A percentile compares a stretch with the other conserved stretches of the same genome.
These are phyloP conservation scores for Vanessa atalanta DNA, from an alignment of 1,140 invertebrate genomes.

Conservation along the genomic window DNA sequence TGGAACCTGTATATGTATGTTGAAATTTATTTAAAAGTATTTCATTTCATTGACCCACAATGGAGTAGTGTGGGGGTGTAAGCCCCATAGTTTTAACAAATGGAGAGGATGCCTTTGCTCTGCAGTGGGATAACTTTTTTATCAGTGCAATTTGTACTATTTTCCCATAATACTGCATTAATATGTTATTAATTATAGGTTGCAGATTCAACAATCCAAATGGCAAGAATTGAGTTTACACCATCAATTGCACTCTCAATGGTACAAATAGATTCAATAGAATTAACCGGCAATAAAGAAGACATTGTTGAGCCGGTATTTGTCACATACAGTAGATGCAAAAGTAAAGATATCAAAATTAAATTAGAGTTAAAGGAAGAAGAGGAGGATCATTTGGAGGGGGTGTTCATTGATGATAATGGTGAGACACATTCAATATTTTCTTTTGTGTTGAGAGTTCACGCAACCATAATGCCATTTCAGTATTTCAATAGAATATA, in stretches of 20 bases:
- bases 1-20: too few species aligned
- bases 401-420: constrained; percentile 45
- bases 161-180: not conserved
- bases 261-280: constrained; percentile 4
- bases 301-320: constrained; percentile 7
- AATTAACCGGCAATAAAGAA: constrained; percentile 16
- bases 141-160: too few species aligned
- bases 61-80: too few species aligned
- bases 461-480: too few species aligned
- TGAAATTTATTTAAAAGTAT: too few species aligned
- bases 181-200: constrained; percentile 20
- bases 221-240: constrained; percentile 13
- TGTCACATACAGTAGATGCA: constrained; percentile 8
- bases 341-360: constrained; percentile 17
- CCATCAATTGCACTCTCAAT: constrained; percentile 12
- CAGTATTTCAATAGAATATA: too few species aligned
- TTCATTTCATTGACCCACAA: too few species aligned
- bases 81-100: too few species aligned
- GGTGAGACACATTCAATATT: constrained; percentile 28
- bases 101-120: too few species aligned
- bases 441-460: not conserved
- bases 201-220: constrained; percentile 36
- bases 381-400: constrained; percentile 38
- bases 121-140: too few species aligned
- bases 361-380: constrained; percentile 55